phyloP scores from a whole-genome alignment of 30 jellyfish, hydroid and myxozoan species.

The Cassiopea andromeda region DNA sequence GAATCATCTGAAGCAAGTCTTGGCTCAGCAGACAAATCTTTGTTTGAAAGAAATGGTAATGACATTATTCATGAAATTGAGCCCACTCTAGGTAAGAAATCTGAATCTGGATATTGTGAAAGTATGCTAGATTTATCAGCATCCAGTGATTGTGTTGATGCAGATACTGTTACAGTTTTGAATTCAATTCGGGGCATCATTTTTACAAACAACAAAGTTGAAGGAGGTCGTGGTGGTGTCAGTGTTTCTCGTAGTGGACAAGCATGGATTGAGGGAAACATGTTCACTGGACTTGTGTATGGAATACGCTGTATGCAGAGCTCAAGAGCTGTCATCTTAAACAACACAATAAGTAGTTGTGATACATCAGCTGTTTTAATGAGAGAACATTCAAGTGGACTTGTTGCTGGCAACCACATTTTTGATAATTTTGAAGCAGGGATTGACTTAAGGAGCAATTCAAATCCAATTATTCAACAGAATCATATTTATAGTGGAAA shows the following conservation, averaged over 20 bases:
- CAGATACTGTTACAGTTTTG: slow-evolving; percentile 38
- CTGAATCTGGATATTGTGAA: slow-evolving; percentile 25
- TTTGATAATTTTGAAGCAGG: slow-evolving; percentile 83
- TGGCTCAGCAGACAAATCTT: slow-evolving; percentile 21
- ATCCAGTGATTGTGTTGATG: slow-evolving; percentile 39
- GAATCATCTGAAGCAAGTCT: slow-evolving; percentile 40
- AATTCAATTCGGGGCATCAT: slow-evolving; percentile 68
- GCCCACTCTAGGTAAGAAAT: slow-evolving; percentile 7
- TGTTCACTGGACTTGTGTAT: slow-evolving; percentile 55
- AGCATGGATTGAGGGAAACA: slow-evolving; percentile 87
- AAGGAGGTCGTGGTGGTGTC: slow-evolving; percentile 88
- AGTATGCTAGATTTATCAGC: neutral
- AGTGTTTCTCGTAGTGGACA: slow-evolving; percentile 85
- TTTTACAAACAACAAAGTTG: slow-evolving; percentile 56
- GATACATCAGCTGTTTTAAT: slow-evolving; percentile 84
- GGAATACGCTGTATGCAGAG: slow-evolving; percentile 86
- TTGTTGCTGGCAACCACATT: slow-evolving; percentile 81
- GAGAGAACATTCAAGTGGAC: slow-evolving; percentile 85
- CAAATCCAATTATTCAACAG: slow-evolving; percentile 78
- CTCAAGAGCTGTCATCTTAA: slow-evolving; percentile 63
- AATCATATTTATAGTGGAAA: slow-evolving; percentile 82
- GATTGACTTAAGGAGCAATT: slow-evolving; percentile 78
- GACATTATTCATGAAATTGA: slow-evolving; percentile 28
- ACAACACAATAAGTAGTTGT: slow-evolving; percentile 74
- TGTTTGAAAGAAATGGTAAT: neutral